phyloP scores from a whole-genome alignment of 2,888 invertebrate species.

The Sepiola atlantica region DNA sequence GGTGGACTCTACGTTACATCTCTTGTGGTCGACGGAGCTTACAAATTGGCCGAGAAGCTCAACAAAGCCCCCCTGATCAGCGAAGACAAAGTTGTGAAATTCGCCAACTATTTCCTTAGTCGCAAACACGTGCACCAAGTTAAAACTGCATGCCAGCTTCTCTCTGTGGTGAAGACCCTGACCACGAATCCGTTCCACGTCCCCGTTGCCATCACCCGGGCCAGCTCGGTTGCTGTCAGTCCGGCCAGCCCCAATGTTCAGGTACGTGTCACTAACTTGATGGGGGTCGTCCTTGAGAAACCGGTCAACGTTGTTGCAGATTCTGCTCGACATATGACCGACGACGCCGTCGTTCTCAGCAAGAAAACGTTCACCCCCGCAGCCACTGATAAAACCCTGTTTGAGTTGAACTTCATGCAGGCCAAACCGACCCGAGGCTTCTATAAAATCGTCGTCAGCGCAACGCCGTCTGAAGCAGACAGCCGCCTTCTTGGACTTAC shows the following conservation, averaged over 20 bases:
- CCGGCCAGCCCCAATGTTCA: conserved; percentile 83
- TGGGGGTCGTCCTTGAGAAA: conserved; percentile 79
- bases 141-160: conserved; percentile 86
- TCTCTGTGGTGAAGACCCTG: conserved; percentile 85
- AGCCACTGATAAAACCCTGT: conserved; percentile 77
- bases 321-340: conserved; percentile 83
- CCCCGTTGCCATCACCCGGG: conserved; percentile 88
- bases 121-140: conserved; percentile 90
- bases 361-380: conserved; percentile 77
- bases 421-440: conserved; percentile 88
- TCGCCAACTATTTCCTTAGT: conserved; percentile 91
- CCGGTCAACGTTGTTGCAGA: conserved; percentile 83
- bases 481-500: conserved; percentile 78
- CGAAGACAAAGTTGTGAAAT: conserved; percentile 87
- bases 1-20: conserved; percentile 76
- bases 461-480: conserved; percentile 80
- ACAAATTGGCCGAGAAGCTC: conserved; percentile 79
- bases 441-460: conserved; percentile 87
- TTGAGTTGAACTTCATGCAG: conserved; percentile 84
- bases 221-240: conserved; percentile 86
- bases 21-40: conserved; percentile 80
- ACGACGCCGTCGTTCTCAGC: conserved; percentile 84
- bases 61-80: conserved; percentile 83
- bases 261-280: conserved; percentile 75
- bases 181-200: conserved; percentile 83